Evolutionary conservation across 2,797 vertebrate genomes (phyloP), one percentile per base, ranked within the genome.

Genomic region (Alosa sapidissima): DNA sequence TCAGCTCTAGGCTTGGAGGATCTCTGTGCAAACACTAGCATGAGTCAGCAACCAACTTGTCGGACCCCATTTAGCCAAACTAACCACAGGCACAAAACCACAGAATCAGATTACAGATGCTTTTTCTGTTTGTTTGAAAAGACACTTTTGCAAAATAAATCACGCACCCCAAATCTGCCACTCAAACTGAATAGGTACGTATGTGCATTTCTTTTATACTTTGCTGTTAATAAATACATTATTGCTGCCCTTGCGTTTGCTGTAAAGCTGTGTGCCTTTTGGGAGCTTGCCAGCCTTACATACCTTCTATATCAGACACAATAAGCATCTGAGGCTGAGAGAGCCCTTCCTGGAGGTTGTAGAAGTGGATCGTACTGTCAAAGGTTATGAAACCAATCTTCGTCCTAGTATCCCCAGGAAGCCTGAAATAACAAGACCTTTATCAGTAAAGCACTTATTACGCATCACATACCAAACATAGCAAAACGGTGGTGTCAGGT

Each of bases 311-410:
- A 95, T 99, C 98, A 14, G 98, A 98, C 87, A 99, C 96, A 10
- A 99, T 97, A 85, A 99, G 96, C 98, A 99, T 99, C 93, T 99
- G 98, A 65, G 98, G 98, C 92, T 99, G 98, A 62, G 98, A 98
- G 62, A 98, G 96, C 81, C 98, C 97, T 93, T 99, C 98, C 92
- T 99, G 98, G 85, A 99, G 97, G 91, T 98, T 97, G 94, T 99
- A 99, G 95, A 99, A 99, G 91, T 99, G 98, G 93, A 99, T 96
- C 92, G 97, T 98, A 94, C 98, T 99, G 94, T 99, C 98, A 90
- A 98, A 99, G 0, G 98, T 99, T 94, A 99, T 96, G 91, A 99
- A 98, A 90, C 98, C 98, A 58, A 99, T 96, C 93, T 98, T 99
- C 89, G 97, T 99, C 92, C 98, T 95, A 1, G 97, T 95, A 93